These are phyloP conservation scores for Cylindroiulus punctatus DNA, from an alignment of 2,888 invertebrate species.

Conservation along the genomic window DNA sequence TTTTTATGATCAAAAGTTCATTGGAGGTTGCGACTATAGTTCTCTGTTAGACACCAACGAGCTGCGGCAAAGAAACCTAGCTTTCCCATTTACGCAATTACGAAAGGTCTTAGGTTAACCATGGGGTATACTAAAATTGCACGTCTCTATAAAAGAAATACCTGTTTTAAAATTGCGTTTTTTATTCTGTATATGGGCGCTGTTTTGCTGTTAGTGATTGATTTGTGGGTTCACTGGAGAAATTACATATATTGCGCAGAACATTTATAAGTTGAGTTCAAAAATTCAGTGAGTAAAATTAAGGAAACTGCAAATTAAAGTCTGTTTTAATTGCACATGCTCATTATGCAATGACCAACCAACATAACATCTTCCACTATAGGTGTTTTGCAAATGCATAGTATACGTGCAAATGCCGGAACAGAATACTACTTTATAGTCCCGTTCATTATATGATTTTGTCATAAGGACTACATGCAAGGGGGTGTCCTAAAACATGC, in stretches of 20 bases:
- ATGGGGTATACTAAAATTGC: conserved; percentile 17
- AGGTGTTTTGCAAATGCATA: no score
- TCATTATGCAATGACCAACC: no score
- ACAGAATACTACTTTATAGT: no score
- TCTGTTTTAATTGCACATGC: no score
- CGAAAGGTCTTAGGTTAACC: conserved; percentile 46
- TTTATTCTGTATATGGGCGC: neutral
- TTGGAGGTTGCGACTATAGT: conserved; percentile 12
- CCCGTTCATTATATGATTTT: no score
- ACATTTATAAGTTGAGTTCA: neutral
- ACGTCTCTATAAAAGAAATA: conserved; percentile 48
- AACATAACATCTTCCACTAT: no score
- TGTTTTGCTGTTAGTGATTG: neutral
- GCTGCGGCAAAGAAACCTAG: neutral
- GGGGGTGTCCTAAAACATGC: no score
- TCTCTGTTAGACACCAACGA: neutral
- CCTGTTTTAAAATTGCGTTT: conserved; percentile 47
- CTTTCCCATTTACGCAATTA: conserved; percentile 48
- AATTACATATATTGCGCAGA: neutral
- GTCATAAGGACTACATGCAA: no score
- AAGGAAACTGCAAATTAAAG: no score
- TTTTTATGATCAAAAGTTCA: conserved; percentile 31
- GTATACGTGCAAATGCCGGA: no score
- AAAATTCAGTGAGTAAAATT: neutral
- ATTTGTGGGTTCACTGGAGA: neutral